Evolutionary conservation across 1,140 invertebrate species (phyloP).

Genomic region (Goniozus legneri): DNA sequence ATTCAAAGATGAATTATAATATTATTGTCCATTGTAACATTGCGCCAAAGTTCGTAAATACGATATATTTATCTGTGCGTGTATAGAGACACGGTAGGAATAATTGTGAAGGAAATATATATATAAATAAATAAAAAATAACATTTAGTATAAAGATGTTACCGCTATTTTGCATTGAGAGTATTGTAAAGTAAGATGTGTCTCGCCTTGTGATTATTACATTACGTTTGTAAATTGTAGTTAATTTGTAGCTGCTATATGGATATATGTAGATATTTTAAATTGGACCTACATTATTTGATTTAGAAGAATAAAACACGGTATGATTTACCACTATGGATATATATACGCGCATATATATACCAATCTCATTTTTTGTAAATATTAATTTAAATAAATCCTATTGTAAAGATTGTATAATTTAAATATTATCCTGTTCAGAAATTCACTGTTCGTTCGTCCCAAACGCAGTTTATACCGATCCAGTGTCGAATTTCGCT

Average conservation of each 20-base stretch:
- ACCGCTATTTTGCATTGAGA: constrained; percentile 21
- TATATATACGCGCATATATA: too few relatives aligned
- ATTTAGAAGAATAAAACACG: constrained; percentile 26
- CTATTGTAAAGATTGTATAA: constrained; percentile 43
- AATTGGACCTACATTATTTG: constrained; percentile 29
- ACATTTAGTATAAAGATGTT: constrained; percentile 11
- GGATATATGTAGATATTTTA: constrained; percentile 15
- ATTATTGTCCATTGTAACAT: constrained; percentile 19
- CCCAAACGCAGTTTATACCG: too few relatives aligned
- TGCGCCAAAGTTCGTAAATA: constrained; percentile 24
- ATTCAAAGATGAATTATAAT: too few relatives aligned
- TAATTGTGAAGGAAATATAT: constrained; percentile 15
- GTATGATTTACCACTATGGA: constrained; percentile 29
- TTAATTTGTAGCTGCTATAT: constrained; percentile 25
- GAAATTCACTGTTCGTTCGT: neutral
- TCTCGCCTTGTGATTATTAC: constrained; percentile 30
- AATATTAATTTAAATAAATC: constrained; percentile 47
- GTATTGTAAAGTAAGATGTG: constrained; percentile 25
- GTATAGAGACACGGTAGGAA: constrained; percentile 15
- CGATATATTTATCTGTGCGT: constrained; percentile 19
- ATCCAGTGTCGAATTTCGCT: too few relatives aligned
- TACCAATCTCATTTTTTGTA: constrained; percentile 43
- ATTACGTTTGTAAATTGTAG: constrained; percentile 28
- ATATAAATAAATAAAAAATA: constrained; percentile 11
- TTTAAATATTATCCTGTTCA: constrained; percentile 18